Percentiles rank a stretch among this genome's conserved stretches.
phyloP scores from a whole-genome alignment of 2,113 vertebrate genomes.

The Laticauda laticaudata region DNA sequence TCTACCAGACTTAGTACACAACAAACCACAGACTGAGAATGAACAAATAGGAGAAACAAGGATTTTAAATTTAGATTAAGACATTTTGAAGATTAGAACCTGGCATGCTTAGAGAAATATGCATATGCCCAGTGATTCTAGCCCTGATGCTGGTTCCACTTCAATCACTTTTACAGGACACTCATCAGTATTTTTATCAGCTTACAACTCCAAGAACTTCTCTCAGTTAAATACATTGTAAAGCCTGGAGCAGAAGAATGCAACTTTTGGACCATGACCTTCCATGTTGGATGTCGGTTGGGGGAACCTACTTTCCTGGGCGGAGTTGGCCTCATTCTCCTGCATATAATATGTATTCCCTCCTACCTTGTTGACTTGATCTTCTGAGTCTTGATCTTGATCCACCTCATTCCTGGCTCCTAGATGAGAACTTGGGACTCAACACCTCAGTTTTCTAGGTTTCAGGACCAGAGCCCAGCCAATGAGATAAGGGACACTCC shows the following conservation, averaged over 20 bases:
- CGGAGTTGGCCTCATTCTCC: not conserved
- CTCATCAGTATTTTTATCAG: not conserved
- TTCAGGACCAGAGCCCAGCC: not conserved
- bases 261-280: not conserved
- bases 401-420: slow-evolving; percentile 17
- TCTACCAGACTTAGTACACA: not conserved
- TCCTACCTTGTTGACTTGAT: slow-evolving; percentile 15
- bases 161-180: no score
- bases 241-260: not conserved
- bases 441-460: slow-evolving; percentile 21
- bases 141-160: not conserved
- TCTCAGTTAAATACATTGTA: not conserved
- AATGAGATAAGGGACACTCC: slow-evolving; percentile 21
- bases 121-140: not conserved
- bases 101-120: no score
- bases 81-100: not conserved
- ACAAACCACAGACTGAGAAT: not conserved
- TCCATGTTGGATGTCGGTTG: not conserved
- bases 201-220: no score
- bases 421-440: not conserved
- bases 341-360: not conserved
- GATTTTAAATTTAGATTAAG: not conserved
- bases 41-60: not conserved
- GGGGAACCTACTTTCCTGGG: not conserved
- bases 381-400: slow-evolving; percentile 11